These are phyloP conservation scores for Delphinus delphis DNA, from an alignment of 2,113 vertebrate species.

Conservation along the genomic window DNA sequence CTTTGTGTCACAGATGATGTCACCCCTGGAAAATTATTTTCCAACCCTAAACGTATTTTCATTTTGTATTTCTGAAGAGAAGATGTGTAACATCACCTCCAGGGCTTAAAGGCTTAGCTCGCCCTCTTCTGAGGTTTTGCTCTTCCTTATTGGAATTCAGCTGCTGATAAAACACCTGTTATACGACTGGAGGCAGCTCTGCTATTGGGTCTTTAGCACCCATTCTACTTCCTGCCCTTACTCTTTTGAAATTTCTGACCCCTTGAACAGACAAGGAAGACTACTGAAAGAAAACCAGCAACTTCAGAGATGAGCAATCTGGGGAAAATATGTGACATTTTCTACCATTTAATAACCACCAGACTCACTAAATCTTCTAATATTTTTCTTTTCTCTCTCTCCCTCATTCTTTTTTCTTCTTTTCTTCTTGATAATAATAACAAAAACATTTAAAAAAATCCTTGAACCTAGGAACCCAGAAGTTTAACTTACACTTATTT, in stretches of 20 bases:
- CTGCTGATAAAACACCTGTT: neutral
- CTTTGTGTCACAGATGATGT: neutral
- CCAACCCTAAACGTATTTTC: neutral
- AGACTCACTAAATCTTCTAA: neutral
- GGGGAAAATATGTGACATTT: neutral
- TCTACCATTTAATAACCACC: neutral
- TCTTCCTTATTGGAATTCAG: neutral
- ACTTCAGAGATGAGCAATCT: neutral
- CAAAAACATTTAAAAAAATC: neutral
- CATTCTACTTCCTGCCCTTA: neutral
- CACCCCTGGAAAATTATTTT: constrained; percentile 15
- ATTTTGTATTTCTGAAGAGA: constrained; percentile 8
- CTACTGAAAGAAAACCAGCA: neutral
- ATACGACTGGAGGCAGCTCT: neutral
- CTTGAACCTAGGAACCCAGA: neutral
- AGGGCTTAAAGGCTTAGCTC: neutral
- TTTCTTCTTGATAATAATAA: neutral
- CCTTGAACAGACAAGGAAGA: neutral
- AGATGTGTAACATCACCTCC: neutral
- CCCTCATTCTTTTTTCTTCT: neutral
- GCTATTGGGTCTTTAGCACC: neutral
- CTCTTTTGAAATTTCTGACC: constrained; percentile 33
- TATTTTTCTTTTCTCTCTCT: neutral
- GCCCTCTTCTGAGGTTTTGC: neutral
- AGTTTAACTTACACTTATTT: neutral